Evolutionary conservation across 2,113 vertebrate species (phyloP).

Genomic region (Percopsis transmontana): DNA sequence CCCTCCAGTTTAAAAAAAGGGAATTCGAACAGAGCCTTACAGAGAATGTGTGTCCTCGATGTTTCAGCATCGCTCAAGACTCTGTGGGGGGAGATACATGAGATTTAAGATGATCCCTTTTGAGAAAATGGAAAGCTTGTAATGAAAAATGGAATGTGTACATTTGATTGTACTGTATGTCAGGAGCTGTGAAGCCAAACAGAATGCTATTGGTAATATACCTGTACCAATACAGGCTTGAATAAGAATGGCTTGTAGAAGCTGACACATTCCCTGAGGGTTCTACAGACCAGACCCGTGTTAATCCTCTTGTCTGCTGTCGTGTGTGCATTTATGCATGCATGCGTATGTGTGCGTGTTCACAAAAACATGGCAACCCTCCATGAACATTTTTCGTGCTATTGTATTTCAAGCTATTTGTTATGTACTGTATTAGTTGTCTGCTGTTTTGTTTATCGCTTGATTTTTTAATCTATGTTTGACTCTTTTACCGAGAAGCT

Average conservation of each 20-base stretch:
- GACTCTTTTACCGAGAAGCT: slow-evolving; percentile 49
- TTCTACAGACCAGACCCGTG: no score
- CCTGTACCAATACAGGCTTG: slow-evolving; percentile 5
- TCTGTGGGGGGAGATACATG: no score
- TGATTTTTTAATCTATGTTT: slow-evolving; percentile 64
- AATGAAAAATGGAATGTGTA: slow-evolving; percentile 6
- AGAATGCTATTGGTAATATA: slow-evolving; percentile 29
- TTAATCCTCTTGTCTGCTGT: neutral
- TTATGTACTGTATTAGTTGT: slow-evolving; percentile 1
- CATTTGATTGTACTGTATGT: slow-evolving; percentile 15
- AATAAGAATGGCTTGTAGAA: slow-evolving; percentile 18
- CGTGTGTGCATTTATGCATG: neutral
- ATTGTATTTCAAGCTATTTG: no score
- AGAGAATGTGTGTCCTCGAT: neutral
- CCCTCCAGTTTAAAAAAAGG: no score
- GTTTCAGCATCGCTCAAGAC: slow-evolving; percentile 4
- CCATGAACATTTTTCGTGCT: no score
- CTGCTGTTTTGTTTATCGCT: slow-evolving; percentile 46
- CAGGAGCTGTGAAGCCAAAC: slow-evolving; percentile 21
- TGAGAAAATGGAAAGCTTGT: slow-evolving; percentile 5
- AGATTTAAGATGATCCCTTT: slow-evolving; percentile 12
- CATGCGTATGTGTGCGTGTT: neutral
- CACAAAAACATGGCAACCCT: slow-evolving; percentile 1
- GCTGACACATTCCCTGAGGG: neutral
- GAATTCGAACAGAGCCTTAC: slow-evolving; percentile 2